These are phyloP conservation scores for Mya arenaria DNA, from an alignment of 1,140 invertebrate genomes.

Conservation along the genomic window DNA sequence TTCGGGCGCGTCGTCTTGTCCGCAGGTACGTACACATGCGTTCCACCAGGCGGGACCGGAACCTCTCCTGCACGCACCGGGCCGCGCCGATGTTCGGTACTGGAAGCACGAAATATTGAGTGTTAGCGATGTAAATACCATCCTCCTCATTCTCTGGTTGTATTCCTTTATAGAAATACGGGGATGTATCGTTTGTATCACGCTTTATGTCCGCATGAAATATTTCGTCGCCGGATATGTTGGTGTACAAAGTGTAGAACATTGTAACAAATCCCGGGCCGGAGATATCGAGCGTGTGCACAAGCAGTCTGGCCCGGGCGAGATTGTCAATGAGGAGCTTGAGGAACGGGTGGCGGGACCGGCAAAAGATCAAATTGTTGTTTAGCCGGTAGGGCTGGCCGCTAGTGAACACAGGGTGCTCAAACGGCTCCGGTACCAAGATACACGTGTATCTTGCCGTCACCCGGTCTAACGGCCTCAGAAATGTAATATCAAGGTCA, in stretches of 20 bases:
- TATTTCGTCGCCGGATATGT: neutral
- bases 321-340: conserved; percentile 64
- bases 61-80: too few relatives aligned
- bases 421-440: conserved; percentile 69
- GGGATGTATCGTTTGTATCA: too few relatives aligned
- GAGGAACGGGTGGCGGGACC: conserved; percentile 69
- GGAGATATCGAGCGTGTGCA: neutral
- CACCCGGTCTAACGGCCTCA: conserved; percentile 61
- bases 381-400: conserved; percentile 63
- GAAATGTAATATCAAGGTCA: conserved; percentile 71
- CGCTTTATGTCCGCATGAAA: neutral
- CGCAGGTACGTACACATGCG: too few relatives aligned
- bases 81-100: too few relatives aligned
- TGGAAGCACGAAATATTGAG: conserved; percentile 41
- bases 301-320: too few relatives aligned
- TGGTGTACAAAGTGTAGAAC: neutral
- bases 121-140: conserved; percentile 20
- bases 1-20: too few relatives aligned
- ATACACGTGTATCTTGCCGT: conserved; percentile 67
- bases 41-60: too few relatives aligned
- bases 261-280: conserved; percentile 11
- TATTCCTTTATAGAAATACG: too few relatives aligned
- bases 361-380: conserved; percentile 73
- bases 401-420: conserved; percentile 62
- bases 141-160: neutral